Conservation (phyloP, 2,888 invertebrate species). For the Sturmia bella region DNA sequence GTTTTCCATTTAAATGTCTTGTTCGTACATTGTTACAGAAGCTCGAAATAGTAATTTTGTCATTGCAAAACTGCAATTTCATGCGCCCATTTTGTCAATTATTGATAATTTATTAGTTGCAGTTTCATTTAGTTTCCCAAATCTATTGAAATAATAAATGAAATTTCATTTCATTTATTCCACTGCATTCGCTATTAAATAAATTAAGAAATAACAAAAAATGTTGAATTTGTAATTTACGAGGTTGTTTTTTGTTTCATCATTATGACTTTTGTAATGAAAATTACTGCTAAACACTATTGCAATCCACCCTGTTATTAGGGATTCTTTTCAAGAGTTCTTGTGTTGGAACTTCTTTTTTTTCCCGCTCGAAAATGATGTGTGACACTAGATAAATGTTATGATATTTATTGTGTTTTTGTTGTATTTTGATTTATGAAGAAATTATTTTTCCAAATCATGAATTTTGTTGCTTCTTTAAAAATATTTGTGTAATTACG, state of each 20-base stretch:
- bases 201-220: slow-evolving; percentile 34
- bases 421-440: slow-evolving; percentile 75
- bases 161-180: slow-evolving; percentile 15
- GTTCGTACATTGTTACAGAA: slow-evolving; percentile 66
- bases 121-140: slow-evolving; percentile 42
- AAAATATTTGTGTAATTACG: slow-evolving; percentile 53
- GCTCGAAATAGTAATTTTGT: slow-evolving; percentile 38
- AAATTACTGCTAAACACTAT: slow-evolving; percentile 57
- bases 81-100: slow-evolving; percentile 68
- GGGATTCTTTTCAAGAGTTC: slow-evolving; percentile 68
- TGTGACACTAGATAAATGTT: slow-evolving; percentile 72
- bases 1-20: slow-evolving; percentile 60
- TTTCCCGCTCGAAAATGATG: slow-evolving; percentile 23
- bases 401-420: slow-evolving; percentile 78
- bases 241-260: slow-evolving; percentile 35
- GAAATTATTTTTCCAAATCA: slow-evolving; percentile 31
- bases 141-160: slow-evolving; percentile 25
- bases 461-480: slow-evolving; percentile 36
- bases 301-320: slow-evolving; percentile 71
- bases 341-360: slow-evolving; percentile 32
- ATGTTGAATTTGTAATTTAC: slow-evolving; percentile 58
- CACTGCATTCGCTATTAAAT: slow-evolving; percentile 21
- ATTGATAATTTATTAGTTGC: slow-evolving; percentile 67
- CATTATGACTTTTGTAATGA: slow-evolving; percentile 52
- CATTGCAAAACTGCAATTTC: slow-evolving; percentile 68